phyloP scores from a whole-genome alignment of 2,888 invertebrate species.

The Adela reaumurella region DNA sequence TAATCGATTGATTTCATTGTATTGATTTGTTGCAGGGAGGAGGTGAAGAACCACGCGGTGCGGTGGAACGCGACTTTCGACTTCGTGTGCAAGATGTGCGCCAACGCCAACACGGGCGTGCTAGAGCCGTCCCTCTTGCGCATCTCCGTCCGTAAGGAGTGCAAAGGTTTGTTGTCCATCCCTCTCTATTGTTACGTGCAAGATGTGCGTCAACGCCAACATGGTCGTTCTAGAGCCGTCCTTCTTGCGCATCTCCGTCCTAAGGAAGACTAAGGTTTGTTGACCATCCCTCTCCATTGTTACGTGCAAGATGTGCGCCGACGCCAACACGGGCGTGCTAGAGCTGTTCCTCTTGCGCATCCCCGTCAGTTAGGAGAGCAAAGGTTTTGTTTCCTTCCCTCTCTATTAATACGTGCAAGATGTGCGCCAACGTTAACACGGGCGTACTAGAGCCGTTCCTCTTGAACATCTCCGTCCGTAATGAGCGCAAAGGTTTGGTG shows the following conservation, averaged over 20 bases:
- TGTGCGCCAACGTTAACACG: conserved; percentile 93
- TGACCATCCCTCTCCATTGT: too few species aligned
- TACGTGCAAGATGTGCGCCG: conserved; percentile 97
- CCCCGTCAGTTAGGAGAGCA: conserved; percentile 89
- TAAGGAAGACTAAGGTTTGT: too few species aligned
- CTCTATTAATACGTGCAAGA: too few species aligned
- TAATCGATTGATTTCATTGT: conserved; percentile 4
- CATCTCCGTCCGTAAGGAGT: conserved; percentile 92
- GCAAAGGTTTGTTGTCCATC: conserved; percentile 57
- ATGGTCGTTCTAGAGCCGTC: conserved; percentile 94
- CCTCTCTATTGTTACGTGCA: too few species aligned
- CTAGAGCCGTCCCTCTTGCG: conserved; percentile 90
- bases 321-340: conserved; percentile 89
- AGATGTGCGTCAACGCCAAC: conserved; percentile 94
- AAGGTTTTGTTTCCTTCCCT: conserved; percentile 51
- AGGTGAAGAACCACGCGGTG: conserved; percentile 90
- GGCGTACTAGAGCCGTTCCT: conserved; percentile 92
- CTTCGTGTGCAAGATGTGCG: conserved; percentile 96
- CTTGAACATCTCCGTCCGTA: conserved; percentile 89
- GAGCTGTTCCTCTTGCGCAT: conserved; percentile 91
- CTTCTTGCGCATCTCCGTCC: conserved; percentile 88
- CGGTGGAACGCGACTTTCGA: conserved; percentile 89
- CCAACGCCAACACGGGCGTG: conserved; percentile 91
- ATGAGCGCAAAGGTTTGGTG: too few species aligned
- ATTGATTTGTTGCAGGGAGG: conserved; percentile 68